phyloP scores from a whole-genome alignment of 2,113 vertebrate genomes.

The Felis chaus region DNA sequence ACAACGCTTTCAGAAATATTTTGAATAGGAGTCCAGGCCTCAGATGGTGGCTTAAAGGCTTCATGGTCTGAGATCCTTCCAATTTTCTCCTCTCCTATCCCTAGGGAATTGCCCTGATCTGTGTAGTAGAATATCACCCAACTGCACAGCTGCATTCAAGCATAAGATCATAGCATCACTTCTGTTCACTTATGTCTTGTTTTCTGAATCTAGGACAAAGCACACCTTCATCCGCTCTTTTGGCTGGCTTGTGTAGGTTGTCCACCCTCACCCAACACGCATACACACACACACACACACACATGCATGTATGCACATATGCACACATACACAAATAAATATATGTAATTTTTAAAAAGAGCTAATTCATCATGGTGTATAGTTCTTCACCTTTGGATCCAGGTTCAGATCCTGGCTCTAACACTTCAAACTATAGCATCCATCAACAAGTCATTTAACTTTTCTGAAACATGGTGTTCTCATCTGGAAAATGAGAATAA shows the following conservation, averaged over 20 bases:
- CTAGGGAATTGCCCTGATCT: neutral
- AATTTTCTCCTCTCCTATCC: neutral
- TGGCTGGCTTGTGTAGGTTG: neutral
- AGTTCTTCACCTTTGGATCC: neutral
- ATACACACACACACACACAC: neutral
- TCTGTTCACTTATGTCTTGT: neutral
- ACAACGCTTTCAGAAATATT: slow-evolving; percentile 25
- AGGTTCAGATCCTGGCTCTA: neutral
- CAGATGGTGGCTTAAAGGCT: neutral
- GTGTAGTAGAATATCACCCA: neutral
- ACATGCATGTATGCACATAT: neutral
- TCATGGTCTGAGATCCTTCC: neutral
- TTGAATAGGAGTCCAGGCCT: neutral
- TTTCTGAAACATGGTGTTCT: neutral
- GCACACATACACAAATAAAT: neutral
- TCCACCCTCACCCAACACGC: too few species aligned
- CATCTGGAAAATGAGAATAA: neutral
- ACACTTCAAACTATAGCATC: neutral
- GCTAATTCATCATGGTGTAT: neutral
- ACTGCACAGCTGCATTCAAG: neutral
- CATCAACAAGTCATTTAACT: neutral
- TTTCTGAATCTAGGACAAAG: neutral
- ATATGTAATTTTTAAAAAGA: neutral
- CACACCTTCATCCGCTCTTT: neutral
- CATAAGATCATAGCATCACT: neutral